Evolutionary conservation across 2,797 vertebrate genomes (phyloP), one percentile per base, ranked within the genome.

Genomic region (Hephaestus fuliginosus): DNA sequence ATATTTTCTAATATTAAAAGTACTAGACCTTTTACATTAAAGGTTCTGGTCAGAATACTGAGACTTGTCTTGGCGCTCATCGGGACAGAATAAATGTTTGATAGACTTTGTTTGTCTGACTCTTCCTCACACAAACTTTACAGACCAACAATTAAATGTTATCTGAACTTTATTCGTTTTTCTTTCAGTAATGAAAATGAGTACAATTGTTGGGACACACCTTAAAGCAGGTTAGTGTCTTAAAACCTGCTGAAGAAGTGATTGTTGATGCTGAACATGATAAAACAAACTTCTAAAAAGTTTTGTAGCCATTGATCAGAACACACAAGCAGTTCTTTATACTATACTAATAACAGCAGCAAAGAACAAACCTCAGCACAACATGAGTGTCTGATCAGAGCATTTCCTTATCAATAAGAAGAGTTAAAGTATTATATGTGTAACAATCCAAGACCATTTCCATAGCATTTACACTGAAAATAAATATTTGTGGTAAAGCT

Each of bases 131-230:
- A 80, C 28, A 80, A 74, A 82, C 25, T 44, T 20, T 11, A 28
- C 33, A 74, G 4, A 73, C 55, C 60, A 75, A 65, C 73, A 14
- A 22, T 51, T 30, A 61, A 69, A 71, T 1, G 3, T 75, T 8
- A 43, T 65, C 66, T 68, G 56, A 2, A 53, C 46, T 89, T 89
- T 84, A 79, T 84, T 79, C 0, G 0, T 30, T 44, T 49, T 39
- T 57, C 28, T 67, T 64, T 57, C 18, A 80, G 57, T 72, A 30
- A 48, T 49, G 3, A 53, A 57, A 48, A 49, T 36, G 1, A 61
- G 3, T 61, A 80, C 80, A 87, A 13, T 9, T 33, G 30, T 46
- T 6, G 7, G 15, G 33, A 61, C 25, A 75, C 18, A 33, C 43
- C n/a, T 68, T 91, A 82, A 90, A 86, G 49, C 48, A 71, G 4